phyloP scores from a whole-genome alignment of 1,140 invertebrate species.

The Euwallacea similis region DNA sequence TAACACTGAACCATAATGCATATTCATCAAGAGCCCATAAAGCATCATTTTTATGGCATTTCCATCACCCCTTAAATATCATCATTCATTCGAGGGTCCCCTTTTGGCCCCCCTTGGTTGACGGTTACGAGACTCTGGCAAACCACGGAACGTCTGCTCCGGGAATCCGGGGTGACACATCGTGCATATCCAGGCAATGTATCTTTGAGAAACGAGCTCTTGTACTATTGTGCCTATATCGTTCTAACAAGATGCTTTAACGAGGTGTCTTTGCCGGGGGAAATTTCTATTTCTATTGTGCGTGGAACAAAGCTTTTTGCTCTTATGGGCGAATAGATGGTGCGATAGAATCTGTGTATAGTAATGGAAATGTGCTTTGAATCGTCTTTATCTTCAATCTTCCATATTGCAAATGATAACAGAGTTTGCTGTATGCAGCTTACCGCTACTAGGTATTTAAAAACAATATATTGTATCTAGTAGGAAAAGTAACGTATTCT shows the following conservation, averaged over 20 bases:
- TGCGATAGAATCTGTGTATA: too few species aligned
- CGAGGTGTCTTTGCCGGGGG: constrained; percentile 6
- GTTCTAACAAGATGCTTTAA: constrained; percentile 13
- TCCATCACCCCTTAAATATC: constrained; percentile 21
- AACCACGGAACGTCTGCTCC: constrained; percentile 27
- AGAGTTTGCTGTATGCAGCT: too few species aligned
- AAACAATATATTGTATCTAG: too few species aligned
- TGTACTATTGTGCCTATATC: constrained; percentile 4
- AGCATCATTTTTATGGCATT: constrained; percentile 19
- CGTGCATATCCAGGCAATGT: constrained; percentile 23
- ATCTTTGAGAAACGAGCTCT: constrained; percentile 8
- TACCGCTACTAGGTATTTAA: too few species aligned
- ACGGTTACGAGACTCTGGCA: constrained; percentile 24
- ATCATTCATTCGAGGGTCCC: constrained; percentile 22
- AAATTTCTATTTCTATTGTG: constrained; percentile 4
- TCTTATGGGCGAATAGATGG: too few species aligned
- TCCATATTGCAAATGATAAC: too few species aligned
- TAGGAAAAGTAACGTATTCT: too few species aligned
- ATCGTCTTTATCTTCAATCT: too few species aligned
- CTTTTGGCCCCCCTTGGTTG: constrained; percentile 2
- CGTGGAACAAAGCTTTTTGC: too few species aligned
- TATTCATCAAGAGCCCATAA: background rate
- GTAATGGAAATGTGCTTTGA: too few species aligned
- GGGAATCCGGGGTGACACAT: constrained; percentile 24
- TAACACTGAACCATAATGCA: background rate